Base-by-base conservation (phyloP, 37 sponge, comb jelly and placozoan genomes). In the Ephydatia muelleri region DNA sequence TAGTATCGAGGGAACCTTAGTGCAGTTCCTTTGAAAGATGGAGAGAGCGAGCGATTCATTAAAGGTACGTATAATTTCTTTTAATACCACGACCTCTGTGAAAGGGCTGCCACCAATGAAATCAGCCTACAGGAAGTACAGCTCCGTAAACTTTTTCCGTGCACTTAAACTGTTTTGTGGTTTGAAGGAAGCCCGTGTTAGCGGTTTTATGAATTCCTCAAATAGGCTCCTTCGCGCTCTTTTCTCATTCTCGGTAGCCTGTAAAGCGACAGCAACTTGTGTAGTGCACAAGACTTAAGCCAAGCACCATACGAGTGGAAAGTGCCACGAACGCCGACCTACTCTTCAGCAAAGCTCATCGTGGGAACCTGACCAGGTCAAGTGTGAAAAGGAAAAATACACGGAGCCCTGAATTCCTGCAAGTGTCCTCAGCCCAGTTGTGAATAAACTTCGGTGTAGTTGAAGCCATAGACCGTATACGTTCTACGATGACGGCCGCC, bases 401-500 rank as follows among this genome's bases (percentile, higher is more conserved):
- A 37, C 37, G 47, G 57, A 11, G 57, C 57, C 57, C 57, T 57
- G 57, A 57, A 57, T 57, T 57, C 83, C 73, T 82, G 37, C 73
- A 82, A 82, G 73, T 82, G 36, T 30, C 9, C 40, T 73, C 34
- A 3, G n/a, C 19, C 21, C 35, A 27, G 38, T 47, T 35, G 80
- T 79, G 80, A 79, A 79, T 79, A 79, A 49, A 79, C 80, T 79
- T 79, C 34, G 13, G 43, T 47, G 29, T 77, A 22, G 39, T 32
- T 57, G 80, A 79, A 79, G 80, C 80, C 80, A 79, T 79, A 79
- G 37, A 38, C 32, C 32, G 33, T 12, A 21, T 65, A 28, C 29
- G 69, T 68, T 73, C 35, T 75, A 75, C 37, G 22, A 39, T 26
- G 76, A 75, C 38, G 9, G 38, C 76, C 37, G 35, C 38, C 6